These are phyloP conservation scores for Pseudochaenichthys georgianus DNA, from an alignment of 2,797 vertebrate genomes.

Conservation along the genomic window DNA sequence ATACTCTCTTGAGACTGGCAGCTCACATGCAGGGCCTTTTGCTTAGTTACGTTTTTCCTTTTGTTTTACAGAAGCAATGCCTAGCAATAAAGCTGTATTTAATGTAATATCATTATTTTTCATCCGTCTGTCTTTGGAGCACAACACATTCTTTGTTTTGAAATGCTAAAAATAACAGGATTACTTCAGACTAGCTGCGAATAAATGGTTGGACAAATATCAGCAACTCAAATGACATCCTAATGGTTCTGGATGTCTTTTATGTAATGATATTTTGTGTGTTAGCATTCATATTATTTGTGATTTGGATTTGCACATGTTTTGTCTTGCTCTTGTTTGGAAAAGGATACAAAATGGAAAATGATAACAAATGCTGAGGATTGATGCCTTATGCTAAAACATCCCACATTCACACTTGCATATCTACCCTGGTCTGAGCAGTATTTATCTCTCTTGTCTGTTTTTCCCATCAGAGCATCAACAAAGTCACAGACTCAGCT, in stretches of 20 bases:
- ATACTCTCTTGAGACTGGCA: not conserved
- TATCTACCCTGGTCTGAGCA: not conserved
- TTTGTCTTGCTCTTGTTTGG: not conserved
- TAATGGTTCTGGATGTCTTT: not conserved
- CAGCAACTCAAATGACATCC: not conserved
- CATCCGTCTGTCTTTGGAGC: not conserved
- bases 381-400: not conserved
- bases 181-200: not conserved
- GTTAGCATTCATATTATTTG: no score
- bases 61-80: no score
- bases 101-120: not conserved
- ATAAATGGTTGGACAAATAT: not conserved
- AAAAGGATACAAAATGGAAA: not conserved
- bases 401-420: not conserved
- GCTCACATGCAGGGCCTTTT: not conserved
- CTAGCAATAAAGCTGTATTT: not conserved
- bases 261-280: not conserved
- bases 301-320: no score
- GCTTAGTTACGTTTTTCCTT: no score
- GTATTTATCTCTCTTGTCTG: not conserved
- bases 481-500: constrained; percentile 38
- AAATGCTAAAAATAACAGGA: not conserved
- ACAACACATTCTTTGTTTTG: not conserved
- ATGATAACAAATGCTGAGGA: not conserved
- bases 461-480: constrained; percentile 42